Evolutionary conservation across 2,113 vertebrate genomes (phyloP).

Genomic region (Smithornis capensis): DNA sequence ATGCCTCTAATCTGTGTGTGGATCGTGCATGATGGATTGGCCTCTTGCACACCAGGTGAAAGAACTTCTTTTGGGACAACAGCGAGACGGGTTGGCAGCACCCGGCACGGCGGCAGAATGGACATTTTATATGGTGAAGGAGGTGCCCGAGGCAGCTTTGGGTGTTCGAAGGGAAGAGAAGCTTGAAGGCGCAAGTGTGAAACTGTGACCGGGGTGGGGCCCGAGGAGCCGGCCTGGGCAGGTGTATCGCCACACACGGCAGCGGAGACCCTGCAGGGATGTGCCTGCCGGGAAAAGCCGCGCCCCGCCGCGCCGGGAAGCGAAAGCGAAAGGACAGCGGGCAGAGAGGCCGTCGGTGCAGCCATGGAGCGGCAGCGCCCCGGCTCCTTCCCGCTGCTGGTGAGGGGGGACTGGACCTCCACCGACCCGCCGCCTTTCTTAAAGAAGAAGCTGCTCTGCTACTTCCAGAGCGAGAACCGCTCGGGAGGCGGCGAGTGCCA

Average conservation of each 20-base stretch:
- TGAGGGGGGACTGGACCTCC: neutral
- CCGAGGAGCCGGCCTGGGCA: accelerated
- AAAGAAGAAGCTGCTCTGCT: slow-evolving; percentile 77
- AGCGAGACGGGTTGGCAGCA: neutral
- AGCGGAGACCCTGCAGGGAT: accelerated
- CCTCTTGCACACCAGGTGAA: neutral
- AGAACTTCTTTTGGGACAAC: neutral
- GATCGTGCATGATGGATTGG: neutral
- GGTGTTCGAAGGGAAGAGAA: accelerated
- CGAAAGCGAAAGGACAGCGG: neutral
- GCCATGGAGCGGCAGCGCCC: neutral
- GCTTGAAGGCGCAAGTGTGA: accelerated
- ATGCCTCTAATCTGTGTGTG: neutral
- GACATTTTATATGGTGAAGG: accelerated
- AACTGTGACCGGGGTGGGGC: accelerated
- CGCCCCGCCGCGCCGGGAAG: accelerated
- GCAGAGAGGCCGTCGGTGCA: accelerated
- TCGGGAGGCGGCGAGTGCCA: slow-evolving; percentile 83
- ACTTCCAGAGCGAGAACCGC: slow-evolving; percentile 84
- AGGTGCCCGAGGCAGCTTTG: accelerated
- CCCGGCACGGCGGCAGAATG: neutral
- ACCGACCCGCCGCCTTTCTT: slow-evolving; percentile 19
- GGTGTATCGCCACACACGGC: too few relatives aligned
- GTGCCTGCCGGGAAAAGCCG: too few relatives aligned
- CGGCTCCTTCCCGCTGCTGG: neutral